Conservation (phyloP, 2,113 vertebrate genomes). For the Pollachius pollachius region DNA sequence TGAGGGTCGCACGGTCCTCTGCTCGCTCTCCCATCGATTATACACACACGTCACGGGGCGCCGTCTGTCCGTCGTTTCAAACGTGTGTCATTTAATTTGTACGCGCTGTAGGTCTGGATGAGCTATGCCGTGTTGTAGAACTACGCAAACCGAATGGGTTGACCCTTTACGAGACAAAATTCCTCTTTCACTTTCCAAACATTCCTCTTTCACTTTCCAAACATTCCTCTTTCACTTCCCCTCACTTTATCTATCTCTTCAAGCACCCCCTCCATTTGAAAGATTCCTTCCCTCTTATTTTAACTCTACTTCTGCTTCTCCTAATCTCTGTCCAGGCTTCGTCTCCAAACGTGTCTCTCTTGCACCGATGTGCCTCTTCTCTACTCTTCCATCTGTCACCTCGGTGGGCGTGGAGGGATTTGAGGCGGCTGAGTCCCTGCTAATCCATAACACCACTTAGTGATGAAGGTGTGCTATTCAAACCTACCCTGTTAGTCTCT, state of each 20-base stretch:
- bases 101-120: no score
- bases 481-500: conserved; percentile 2
- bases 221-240: no score
- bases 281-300: no score
- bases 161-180: neutral
- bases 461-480: conserved; percentile 35
- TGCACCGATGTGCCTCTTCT: neutral
- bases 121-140: no score
- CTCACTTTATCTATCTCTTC: no score
- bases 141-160: no score
- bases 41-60: no score
- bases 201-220: no score
- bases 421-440: conserved; percentile 68
- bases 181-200: no score
- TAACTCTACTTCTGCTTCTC: neutral
- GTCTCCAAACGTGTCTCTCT: neutral
- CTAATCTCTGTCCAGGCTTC: neutral
- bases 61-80: neutral
- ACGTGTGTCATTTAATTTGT: neutral
- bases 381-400: conserved; percentile 65
- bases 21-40: no score
- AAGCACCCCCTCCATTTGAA: no score
- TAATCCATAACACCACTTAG: conserved; percentile 64
- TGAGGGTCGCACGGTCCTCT: conserved; percentile 10
- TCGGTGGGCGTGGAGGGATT: conserved; percentile 61